Evolutionary conservation across 2,888 invertebrate genomes (phyloP).

Genomic region (Sphinx pinastri): DNA sequence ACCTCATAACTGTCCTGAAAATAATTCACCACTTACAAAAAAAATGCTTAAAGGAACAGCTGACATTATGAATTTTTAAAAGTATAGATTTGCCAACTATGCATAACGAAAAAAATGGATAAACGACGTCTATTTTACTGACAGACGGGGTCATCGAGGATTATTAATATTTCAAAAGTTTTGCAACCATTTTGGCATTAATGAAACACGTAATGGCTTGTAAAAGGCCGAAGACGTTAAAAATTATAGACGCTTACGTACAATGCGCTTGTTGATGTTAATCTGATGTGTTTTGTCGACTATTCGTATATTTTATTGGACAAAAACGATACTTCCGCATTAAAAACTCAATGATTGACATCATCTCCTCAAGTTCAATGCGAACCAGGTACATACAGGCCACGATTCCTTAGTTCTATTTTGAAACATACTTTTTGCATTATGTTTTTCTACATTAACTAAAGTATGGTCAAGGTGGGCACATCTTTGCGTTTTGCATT

Average conservation of each 20-base stretch:
- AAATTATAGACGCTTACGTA: background rate
- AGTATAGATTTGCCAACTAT: background rate
- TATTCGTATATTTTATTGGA: conserved; percentile 36
- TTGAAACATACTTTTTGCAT: conserved; percentile 31
- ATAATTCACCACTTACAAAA: background rate
- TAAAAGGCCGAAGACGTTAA: conserved; percentile 1
- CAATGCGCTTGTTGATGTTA: background rate
- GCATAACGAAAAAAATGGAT: background rate
- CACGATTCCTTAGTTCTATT: conserved; percentile 27
- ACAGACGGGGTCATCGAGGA: background rate
- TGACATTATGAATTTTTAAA: too few species aligned
- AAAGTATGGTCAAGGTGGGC: conserved; percentile 31
- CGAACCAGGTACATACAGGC: conserved; percentile 32
- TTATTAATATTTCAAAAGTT: background rate
- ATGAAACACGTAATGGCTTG: background rate
- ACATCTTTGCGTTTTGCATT: background rate
- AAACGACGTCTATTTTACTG: background rate
- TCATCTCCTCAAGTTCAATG: conserved; percentile 52
- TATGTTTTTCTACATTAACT: conserved; percentile 29
- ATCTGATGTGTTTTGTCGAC: conserved; percentile 28
- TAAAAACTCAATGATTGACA: conserved; percentile 49
- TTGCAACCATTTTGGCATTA: conserved; percentile 3
- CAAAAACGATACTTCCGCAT: conserved; percentile 50
- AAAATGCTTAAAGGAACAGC: background rate
- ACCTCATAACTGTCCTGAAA: too few species aligned